These are phyloP conservation scores for Ornithoptera priamus DNA, from an alignment of 2,888 invertebrate genomes.

Conservation along the genomic window DNA sequence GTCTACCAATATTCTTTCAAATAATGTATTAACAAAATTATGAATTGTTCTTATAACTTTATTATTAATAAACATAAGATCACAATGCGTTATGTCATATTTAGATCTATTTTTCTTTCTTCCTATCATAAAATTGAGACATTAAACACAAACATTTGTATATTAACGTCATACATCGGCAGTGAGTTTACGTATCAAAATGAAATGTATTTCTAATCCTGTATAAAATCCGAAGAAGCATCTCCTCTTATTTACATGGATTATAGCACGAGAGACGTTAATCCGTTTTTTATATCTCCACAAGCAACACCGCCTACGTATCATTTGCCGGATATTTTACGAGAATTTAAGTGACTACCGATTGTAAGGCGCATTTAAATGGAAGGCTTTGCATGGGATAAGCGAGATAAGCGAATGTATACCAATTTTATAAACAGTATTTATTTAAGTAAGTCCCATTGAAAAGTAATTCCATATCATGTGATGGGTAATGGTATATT, in stretches of 20 bases:
- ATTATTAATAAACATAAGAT: not conserved
- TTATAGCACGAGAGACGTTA: slow-evolving; percentile 58
- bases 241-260: slow-evolving; percentile 58
- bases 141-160: slow-evolving; percentile 16
- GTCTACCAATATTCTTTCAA: too few species aligned
- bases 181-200: slow-evolving; percentile 19
- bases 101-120: not conserved
- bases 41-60: too few species aligned
- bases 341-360: slow-evolving; percentile 57
- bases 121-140: slow-evolving; percentile 18
- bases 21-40: too few species aligned
- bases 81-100: not conserved
- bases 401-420: slow-evolving; percentile 36
- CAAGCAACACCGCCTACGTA: slow-evolving; percentile 55
- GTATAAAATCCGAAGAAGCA: slow-evolving; percentile 42
- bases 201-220: slow-evolving; percentile 34
- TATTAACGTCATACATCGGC: slow-evolving; percentile 9
- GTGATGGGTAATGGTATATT: slow-evolving; percentile 8
- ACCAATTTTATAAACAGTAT: slow-evolving; percentile 35
- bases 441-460: slow-evolving; percentile 26
- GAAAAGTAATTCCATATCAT: slow-evolving; percentile 25
- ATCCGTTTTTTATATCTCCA: slow-evolving; percentile 63
- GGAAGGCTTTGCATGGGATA: slow-evolving; percentile 34
- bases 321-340: slow-evolving; percentile 45
- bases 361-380: slow-evolving; percentile 33